Conservation (phyloP, 2,888 invertebrate species). For the Tiliacea aurago region DNA sequence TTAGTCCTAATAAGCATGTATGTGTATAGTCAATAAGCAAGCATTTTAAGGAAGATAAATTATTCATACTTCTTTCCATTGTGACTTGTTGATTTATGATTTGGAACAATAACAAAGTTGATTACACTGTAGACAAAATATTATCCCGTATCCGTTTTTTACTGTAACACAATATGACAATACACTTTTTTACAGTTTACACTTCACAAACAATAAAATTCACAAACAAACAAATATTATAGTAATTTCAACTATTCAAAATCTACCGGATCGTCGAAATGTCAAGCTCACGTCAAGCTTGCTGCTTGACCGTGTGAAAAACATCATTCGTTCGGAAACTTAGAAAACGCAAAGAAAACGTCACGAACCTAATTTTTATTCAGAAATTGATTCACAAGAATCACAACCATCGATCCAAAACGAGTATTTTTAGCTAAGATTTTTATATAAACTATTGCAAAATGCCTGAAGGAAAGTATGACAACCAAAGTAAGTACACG, state of each 20-base stretch:
- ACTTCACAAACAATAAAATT: background rate
- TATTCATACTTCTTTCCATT: constrained; percentile 52
- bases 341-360: background rate
- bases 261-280: constrained; percentile 12
- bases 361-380: too few relatives aligned
- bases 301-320: background rate
- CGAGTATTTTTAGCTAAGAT: background rate
- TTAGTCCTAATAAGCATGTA: background rate
- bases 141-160: background rate
- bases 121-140: background rate
- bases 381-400: background rate
- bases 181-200: background rate
- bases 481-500: background rate
- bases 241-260: constrained; percentile 31
- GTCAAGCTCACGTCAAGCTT: too few relatives aligned
- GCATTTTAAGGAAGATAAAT: background rate
- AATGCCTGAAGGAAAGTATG: too few relatives aligned
- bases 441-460: background rate
- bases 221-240: background rate
- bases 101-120: background rate
- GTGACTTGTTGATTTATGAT: background rate
- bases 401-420: too few relatives aligned
- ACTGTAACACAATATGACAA: background rate
- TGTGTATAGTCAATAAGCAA: too few relatives aligned
- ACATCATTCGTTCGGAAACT: constrained; percentile 19